A percentile compares a stretch with the other conserved stretches of the same genome.
These are phyloP conservation scores for Ips typographus DNA, from an alignment of 1,140 invertebrate genomes.

Conservation along the genomic window DNA sequence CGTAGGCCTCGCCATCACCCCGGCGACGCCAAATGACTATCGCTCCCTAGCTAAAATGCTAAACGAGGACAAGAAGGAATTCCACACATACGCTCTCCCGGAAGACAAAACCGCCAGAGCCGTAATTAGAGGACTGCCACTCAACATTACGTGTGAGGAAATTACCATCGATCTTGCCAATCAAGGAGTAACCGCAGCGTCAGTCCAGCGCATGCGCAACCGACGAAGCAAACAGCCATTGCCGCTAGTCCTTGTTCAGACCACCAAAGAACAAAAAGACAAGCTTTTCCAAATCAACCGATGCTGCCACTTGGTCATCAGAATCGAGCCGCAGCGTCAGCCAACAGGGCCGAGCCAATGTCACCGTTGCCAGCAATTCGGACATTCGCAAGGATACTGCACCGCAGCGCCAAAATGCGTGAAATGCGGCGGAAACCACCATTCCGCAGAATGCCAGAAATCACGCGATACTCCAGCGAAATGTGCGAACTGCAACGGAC, in stretches of 20 bases:
- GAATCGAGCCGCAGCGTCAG: neutral
- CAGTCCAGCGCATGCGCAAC: too few species aligned
- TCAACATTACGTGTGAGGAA: neutral
- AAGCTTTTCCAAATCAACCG: too few species aligned
- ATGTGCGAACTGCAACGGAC: slow-evolving; percentile 22
- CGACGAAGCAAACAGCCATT: too few species aligned
- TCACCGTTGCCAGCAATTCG: slow-evolving; percentile 47
- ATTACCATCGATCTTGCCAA: neutral
- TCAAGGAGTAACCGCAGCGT: neutral
- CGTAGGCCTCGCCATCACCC: neutral
- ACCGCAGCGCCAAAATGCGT: neutral
- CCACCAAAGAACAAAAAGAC: too few species aligned
- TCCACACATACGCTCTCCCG: neutral
- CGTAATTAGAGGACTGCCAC: neutral
- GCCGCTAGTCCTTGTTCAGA: too few species aligned
- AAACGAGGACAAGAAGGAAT: neutral
- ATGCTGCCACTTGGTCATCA: neutral
- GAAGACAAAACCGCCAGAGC: neutral
- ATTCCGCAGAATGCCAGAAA: slow-evolving; percentile 4
- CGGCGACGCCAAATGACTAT: neutral
- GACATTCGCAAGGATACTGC: slow-evolving; percentile 44
- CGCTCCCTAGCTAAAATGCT: neutral
- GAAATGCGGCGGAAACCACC: slow-evolving; percentile 19
- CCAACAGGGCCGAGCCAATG: slow-evolving; percentile 42
- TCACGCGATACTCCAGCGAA: neutral